Evolutionary conservation across 2,888 invertebrate species (phyloP).

Genomic region (Andrena marginata): DNA sequence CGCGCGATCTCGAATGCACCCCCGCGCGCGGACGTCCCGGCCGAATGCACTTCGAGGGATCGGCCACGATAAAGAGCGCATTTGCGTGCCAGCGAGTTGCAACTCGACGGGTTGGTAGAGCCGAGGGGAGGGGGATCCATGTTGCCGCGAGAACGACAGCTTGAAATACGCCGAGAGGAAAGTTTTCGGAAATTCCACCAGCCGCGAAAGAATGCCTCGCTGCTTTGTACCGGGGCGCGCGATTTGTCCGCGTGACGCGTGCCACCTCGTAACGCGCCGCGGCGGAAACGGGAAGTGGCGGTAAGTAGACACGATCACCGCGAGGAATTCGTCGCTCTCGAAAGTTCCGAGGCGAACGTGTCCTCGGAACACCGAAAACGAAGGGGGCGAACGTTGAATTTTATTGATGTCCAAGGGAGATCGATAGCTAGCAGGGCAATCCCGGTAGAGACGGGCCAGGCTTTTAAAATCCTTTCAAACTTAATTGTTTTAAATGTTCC

Average conservation of each 20-base stretch:
- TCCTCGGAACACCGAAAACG: too few species aligned
- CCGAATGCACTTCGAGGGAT: slow-evolving; percentile 49
- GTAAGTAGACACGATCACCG: not conserved
- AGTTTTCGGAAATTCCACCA: not conserved
- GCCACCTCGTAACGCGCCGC: not conserved
- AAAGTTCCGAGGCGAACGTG: not conserved
- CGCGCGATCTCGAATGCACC: slow-evolving; percentile 60
- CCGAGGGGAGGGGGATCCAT: not conserved
- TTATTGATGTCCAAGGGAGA: too few species aligned
- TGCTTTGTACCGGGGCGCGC: not conserved
- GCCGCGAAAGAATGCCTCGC: not conserved
- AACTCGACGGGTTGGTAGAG: slow-evolving; percentile 33
- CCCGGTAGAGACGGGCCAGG: too few species aligned
- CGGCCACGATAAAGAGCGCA: slow-evolving; percentile 58
- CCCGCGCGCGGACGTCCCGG: slow-evolving; percentile 36
- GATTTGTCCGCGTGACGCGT: not conserved
- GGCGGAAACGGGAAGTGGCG: not conserved
- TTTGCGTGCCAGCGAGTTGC: slow-evolving; percentile 69
- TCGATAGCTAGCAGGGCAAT: too few species aligned
- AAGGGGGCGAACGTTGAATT: too few species aligned
- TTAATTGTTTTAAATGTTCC: too few species aligned
- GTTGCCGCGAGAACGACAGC: not conserved
- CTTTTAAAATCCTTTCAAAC: too few species aligned
- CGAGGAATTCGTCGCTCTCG: not conserved
- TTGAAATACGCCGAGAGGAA: slow-evolving; percentile 12